Base-by-base conservation (phyloP, 2,797 vertebrate species). In the Sebastes baramenuke region DNA sequence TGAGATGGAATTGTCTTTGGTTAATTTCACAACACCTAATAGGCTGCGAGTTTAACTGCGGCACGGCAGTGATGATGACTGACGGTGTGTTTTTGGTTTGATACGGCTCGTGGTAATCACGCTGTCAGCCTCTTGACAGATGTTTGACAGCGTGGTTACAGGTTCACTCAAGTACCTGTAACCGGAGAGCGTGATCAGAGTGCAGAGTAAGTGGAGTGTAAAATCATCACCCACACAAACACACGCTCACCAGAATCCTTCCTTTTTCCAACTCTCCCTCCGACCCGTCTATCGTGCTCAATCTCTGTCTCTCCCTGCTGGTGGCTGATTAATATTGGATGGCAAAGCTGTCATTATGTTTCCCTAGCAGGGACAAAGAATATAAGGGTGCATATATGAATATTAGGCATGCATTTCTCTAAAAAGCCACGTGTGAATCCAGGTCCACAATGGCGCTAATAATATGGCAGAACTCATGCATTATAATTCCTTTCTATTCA, bases 311-410 rank as follows among this genome's bases (percentile, higher is more conserved):
- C 87, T 88, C 88, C 82, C 87, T 88, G 87, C 90, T 88, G 90
- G 89, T 87, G 91, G 80, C 80, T 89, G 89, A 90, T 93, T 91
- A 92, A 85, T 89, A 87, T 87, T 87, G 77, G 81, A 88, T 86
- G 49, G 11, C 49, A 72, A 77, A 52, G 34, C 55, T 85, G 70
- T 70, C 70, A 73, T 72, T 27, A 70, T 71, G 72, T 70, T 73
- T 67, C 56, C 42, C 55, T 56, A 29, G 34, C 38, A 55, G 56
- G 27, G 9, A 65, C 76, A 68, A 10, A 67, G 42, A 84, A 87
- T 70, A 75, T 69, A 71, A 71, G 54, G 69, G 67, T 71, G 64
- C 30, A 71, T 77, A 30, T 61, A 36, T 65, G 55, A 82, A 87
- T 69, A 60, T 67, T 78, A 70, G 74, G 42, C 74, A 77, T 79